Percentiles rank a stretch among this genome's conserved stretches.
Evolutionary conservation across 1,140 invertebrate species (phyloP).

Genomic region (Papilio glaucus): DNA sequence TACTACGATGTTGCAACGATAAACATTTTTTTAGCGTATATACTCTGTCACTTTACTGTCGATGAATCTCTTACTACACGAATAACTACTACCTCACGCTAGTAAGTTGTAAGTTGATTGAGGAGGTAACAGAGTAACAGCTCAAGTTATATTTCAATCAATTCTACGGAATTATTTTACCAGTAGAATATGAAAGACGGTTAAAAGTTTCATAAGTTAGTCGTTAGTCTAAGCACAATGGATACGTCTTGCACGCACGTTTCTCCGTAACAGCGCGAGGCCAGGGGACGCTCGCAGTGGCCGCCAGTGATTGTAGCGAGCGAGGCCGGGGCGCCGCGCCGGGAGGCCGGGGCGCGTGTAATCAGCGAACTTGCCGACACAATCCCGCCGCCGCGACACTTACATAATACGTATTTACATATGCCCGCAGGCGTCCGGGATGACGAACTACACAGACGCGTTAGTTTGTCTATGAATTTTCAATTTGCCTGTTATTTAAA

Average conservation of each 20-base stretch:
- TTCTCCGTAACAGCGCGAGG: background rate
- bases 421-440: conserved; percentile 42
- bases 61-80: too few species aligned
- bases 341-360: conserved; percentile 14
- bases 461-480: conserved; percentile 33
- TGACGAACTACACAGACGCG: conserved; percentile 38
- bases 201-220: conserved; percentile 1
- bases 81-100: too few species aligned
- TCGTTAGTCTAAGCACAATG: background rate
- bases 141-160: too few species aligned
- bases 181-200: background rate
- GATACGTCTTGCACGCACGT: background rate
- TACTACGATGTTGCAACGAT: too few species aligned
- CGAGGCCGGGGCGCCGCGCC: background rate
- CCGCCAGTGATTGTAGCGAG: background rate
- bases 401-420: conserved; percentile 45
- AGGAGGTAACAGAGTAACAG: too few species aligned
- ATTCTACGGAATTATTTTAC: too few species aligned
- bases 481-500: conserved; percentile 2
- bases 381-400: conserved; percentile 39
- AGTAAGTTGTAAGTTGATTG: too few species aligned
- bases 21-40: too few species aligned
- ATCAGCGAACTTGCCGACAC: conserved; percentile 49
- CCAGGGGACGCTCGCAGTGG: background rate
- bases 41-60: too few species aligned